phyloP scores from a whole-genome alignment of 1,140 invertebrate species.

The Drosophila gunungcola region DNA sequence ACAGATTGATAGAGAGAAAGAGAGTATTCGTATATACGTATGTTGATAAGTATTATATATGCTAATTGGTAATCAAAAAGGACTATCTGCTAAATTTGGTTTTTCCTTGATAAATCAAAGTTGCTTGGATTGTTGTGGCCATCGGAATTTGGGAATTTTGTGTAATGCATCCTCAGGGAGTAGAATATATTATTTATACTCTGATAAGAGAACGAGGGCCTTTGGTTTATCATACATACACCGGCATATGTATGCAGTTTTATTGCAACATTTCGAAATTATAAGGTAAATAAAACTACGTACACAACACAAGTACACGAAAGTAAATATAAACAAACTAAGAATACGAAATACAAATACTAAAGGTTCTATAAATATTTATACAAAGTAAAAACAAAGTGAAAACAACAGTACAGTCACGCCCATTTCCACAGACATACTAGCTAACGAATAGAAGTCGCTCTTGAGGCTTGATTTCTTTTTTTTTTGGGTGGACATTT shows the following conservation, averaged over 20 bases:
- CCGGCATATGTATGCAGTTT: slow-evolving; percentile 38
- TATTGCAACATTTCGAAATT: slow-evolving; percentile 61
- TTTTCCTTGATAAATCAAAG: slow-evolving; percentile 55
- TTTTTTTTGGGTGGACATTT: slow-evolving; percentile 33
- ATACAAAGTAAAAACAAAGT: slow-evolving; percentile 45
- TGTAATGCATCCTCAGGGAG: background rate
- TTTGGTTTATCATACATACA: slow-evolving; percentile 12
- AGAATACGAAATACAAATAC: slow-evolving; percentile 39
- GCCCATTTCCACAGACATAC: slow-evolving; percentile 33
- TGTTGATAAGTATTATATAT: slow-evolving; percentile 61
- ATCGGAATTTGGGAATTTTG: background rate
- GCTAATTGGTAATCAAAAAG: slow-evolving; percentile 63
- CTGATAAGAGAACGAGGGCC: background rate
- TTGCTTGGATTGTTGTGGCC: slow-evolving; percentile 32
- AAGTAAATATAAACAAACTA: slow-evolving; percentile 42
- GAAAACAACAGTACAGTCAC: slow-evolving; percentile 23
- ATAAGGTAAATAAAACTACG: slow-evolving; percentile 46
- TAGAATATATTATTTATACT: background rate
- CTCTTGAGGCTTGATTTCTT: slow-evolving; percentile 15
- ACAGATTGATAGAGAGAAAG: slow-evolving; percentile 56
- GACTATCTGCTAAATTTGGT: slow-evolving; percentile 65
- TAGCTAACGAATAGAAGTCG: slow-evolving; percentile 41
- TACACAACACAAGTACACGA: slow-evolving; percentile 42
- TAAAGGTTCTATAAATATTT: slow-evolving; percentile 32
- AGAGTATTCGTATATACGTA: slow-evolving; percentile 66